Conservation (phyloP, 2,113 vertebrate species). For the Noctilio leporinus region DNA sequence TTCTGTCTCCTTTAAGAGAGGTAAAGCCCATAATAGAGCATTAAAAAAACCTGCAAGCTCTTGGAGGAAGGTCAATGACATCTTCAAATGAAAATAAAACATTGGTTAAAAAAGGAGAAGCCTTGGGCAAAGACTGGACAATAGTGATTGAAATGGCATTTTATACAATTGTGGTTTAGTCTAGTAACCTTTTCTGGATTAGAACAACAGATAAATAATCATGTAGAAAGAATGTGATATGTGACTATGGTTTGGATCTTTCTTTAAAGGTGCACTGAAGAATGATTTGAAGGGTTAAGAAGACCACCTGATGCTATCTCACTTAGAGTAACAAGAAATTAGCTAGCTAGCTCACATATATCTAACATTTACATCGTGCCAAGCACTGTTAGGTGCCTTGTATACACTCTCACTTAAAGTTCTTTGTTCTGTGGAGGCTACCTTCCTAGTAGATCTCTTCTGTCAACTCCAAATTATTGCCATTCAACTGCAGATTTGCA, state of each 20-base stretch:
- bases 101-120: neutral
- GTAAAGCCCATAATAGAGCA: neutral
- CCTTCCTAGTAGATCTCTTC: neutral
- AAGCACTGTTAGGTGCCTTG: neutral
- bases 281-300: neutral
- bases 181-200: neutral
- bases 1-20: neutral
- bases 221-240: neutral
- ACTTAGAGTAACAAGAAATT: neutral
- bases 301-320: neutral
- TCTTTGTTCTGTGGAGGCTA: neutral
- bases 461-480: neutral
- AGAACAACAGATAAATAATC: neutral
- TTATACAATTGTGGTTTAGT: neutral
- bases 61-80: neutral
- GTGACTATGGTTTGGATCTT: neutral
- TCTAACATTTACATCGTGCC: neutral
- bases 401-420: neutral
- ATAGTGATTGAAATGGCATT: neutral
- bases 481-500: neutral
- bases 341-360: neutral
- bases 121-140: neutral
- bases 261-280: neutral
- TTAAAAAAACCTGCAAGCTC: neutral
- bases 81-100: neutral